phyloP scores from a whole-genome alignment of 92 coral and sea anemone genomes.

The Palythoa grandis region DNA sequence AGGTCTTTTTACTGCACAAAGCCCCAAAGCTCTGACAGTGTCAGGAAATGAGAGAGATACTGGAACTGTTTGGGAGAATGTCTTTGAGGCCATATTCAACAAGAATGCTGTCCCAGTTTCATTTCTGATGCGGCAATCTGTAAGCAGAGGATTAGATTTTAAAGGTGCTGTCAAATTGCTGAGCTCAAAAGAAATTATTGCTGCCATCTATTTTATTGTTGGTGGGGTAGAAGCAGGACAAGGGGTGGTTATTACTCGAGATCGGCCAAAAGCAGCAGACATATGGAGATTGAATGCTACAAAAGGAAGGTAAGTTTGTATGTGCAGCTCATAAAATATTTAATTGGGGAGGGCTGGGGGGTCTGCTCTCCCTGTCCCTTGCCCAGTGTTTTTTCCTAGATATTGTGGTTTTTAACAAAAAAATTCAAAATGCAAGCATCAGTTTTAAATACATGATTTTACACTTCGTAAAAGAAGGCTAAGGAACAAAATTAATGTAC shows the following conservation, averaged over 20 bases:
- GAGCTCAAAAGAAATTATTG: constrained; percentile 62
- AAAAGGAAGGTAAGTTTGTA: constrained; percentile 43
- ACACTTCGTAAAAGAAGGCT: too few relatives aligned
- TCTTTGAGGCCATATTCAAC: constrained; percentile 76
- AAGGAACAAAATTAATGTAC: too few relatives aligned
- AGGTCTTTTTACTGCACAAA: constrained; percentile 87
- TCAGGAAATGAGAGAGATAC: constrained; percentile 82
- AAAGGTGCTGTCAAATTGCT: constrained; percentile 59
- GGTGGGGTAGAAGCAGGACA: constrained; percentile 81
- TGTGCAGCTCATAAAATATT: too few relatives aligned
- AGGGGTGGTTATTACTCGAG: constrained; percentile 85
- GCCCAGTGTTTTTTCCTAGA: too few relatives aligned
- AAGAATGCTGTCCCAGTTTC: constrained; percentile 77
- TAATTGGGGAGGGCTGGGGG: too few relatives aligned
- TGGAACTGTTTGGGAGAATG: constrained; percentile 79
- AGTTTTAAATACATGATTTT: too few relatives aligned
- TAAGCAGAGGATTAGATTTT: constrained; percentile 70
- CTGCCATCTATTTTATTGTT: constrained; percentile 75
- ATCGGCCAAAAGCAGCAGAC: constrained; percentile 60
- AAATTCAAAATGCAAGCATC: too few relatives aligned
- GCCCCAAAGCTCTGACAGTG: constrained; percentile 73
- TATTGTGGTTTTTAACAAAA: too few relatives aligned
- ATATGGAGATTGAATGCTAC: constrained; percentile 70
- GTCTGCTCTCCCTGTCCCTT: too few relatives aligned
- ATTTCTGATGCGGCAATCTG: constrained; percentile 68